Base-by-base conservation (phyloP, 23 tunicate genomes). In the Halocynthia aurantium region DNA sequence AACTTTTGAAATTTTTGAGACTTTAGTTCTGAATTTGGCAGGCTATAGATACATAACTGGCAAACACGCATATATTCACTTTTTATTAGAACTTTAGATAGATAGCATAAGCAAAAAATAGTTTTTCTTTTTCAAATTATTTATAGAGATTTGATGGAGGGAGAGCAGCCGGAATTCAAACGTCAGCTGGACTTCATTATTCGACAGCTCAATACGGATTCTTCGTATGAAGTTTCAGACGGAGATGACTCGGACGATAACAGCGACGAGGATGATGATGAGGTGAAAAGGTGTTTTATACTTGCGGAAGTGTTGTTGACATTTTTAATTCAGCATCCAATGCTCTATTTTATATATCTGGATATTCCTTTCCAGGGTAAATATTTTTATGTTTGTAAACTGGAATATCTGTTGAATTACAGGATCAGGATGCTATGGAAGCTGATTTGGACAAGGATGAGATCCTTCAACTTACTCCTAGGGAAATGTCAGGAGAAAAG, bases 341-440 rank as follows among this genome's bases (percentile, higher is more conserved):
- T n/a, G n/a, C n/a, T n/a, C n/a, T n/a, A n/a, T n/a, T n/a, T n/a
- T n/a, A n/a, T n/a, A n/a, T n/a, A n/a, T n/a, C n/a, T n/a, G n/a
- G n/a, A n/a, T n/a, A n/a, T n/a, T n/a, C n/a, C n/a, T n/a, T n/a
- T n/a, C n/a, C n/a, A n/a, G n/a, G n/a, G n/a, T n/a, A n/a, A n/a
- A n/a, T n/a, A n/a, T n/a, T n/a, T n/a, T n/a, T n/a, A n/a, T n/a
- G 44, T 31, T 31, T 4, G 44, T 31, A 31, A 31, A 31, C 44
- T 4, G 44, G 4, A 1, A 31, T 31, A 31, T 31, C 44, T 31
- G 1, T 31, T 31, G 44, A 31, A 31, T 70, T 85, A 12, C 77
- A 92, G 98, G 98, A 92, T 65, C 98, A 86, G 62, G 98, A 92
- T 75, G 93, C 98, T 9, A 86, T 92, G 98, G 98, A 92, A 54